Evolutionary conservation across 1,140 invertebrate species (phyloP).

Genomic region (Cyrtorhinus lividipennis): DNA sequence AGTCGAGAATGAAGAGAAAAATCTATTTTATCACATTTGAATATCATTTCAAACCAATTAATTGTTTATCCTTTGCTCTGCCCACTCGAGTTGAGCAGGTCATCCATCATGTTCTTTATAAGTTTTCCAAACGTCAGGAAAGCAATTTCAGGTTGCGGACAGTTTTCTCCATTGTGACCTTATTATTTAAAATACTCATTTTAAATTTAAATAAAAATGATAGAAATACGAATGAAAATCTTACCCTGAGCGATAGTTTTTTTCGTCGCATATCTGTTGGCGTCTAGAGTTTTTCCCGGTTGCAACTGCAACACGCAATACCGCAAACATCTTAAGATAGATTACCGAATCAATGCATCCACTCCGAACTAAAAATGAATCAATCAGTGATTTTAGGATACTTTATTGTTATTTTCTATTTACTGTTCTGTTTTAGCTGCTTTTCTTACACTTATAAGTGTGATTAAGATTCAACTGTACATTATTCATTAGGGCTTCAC

Average conservation of each 20-base stretch:
- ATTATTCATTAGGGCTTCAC: not conserved
- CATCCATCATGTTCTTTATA: not conserved
- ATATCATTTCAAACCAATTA: not conserved
- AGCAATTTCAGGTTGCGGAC: not conserved
- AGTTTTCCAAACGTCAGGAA: not conserved
- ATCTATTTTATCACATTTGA: too few relatives aligned
- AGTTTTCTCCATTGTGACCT: too few relatives aligned
- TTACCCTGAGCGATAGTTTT: slow-evolving; percentile 65
- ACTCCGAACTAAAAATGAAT: not conserved
- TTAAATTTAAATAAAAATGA: too few relatives aligned
- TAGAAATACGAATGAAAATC: too few relatives aligned
- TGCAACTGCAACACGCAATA: slow-evolving; percentile 16
- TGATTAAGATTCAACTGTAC: not conserved
- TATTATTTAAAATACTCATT: too few relatives aligned
- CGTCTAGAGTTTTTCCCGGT: slow-evolving; percentile 45
- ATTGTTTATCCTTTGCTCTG: not conserved
- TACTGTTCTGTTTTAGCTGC: too few relatives aligned
- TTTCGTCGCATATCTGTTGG: slow-evolving; percentile 71
- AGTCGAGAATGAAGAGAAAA: too few relatives aligned
- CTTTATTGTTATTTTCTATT: too few relatives aligned
- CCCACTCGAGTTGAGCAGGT: too few relatives aligned
- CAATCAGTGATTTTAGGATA: too few relatives aligned
- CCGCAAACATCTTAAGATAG: not conserved
- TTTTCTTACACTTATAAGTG: slow-evolving; percentile 1
- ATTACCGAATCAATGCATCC: not conserved